A percentile compares a stretch with the other conserved stretches of the same genome.
Evolutionary conservation across 2,113 vertebrate genomes (phyloP).

Genomic region (Scolopax mira): DNA sequence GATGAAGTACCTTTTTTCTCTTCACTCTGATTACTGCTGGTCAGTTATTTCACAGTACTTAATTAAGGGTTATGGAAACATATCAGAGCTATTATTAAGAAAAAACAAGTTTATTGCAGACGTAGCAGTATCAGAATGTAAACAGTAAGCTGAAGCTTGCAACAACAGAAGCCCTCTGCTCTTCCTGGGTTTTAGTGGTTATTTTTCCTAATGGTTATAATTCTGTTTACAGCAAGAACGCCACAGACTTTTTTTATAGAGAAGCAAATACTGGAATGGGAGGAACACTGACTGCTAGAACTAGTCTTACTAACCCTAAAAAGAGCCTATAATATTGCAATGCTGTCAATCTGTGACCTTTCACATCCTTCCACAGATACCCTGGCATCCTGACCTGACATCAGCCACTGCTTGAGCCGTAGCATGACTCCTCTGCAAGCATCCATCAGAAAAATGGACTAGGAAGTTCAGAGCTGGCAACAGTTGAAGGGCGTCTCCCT

Average conservation of each 20-base stretch:
- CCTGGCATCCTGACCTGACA: not conserved
- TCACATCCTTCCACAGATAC: not conserved
- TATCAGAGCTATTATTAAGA: not conserved
- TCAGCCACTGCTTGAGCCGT: not conserved
- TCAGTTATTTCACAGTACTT: not conserved
- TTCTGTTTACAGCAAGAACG: not conserved
- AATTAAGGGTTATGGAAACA: not conserved
- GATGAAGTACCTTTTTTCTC: not conserved
- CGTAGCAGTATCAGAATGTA: not conserved
- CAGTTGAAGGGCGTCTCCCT: not conserved
- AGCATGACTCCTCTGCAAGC: not conserved
- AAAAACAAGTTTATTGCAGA: not conserved
- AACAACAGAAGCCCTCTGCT: not conserved
- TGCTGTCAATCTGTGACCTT: not conserved
- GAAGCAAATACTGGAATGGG: not conserved
- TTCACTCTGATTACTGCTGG: not conserved
- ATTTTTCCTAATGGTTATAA: not conserved
- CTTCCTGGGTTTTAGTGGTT: not conserved
- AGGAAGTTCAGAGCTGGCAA: not conserved
- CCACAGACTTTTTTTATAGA: not conserved
- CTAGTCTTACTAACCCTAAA: too few species aligned
- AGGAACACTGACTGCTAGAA: not conserved
- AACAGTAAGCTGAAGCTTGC: not conserved
- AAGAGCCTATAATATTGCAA: not conserved
- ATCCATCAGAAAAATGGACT: not conserved